A percentile compares a stretch with the other conserved stretches of the same genome.
Evolutionary conservation across 2,888 invertebrate genomes (phyloP).

Genomic region (Cylloceria caligata): DNA sequence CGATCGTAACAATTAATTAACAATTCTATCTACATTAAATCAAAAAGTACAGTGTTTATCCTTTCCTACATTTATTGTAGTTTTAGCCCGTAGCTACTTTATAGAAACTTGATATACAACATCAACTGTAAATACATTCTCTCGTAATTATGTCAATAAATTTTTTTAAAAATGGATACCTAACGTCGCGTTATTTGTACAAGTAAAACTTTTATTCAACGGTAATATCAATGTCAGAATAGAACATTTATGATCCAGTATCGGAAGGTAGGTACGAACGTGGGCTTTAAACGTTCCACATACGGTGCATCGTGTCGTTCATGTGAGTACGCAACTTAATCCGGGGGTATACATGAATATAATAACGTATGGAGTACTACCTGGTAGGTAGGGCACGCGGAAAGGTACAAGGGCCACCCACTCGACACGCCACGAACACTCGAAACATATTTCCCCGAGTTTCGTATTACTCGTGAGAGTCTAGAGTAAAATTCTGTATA

Average conservation of each 20-base stretch:
- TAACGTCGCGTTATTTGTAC: not conserved
- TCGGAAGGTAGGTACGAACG: not conserved
- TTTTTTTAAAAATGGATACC: not conserved
- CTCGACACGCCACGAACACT: slow-evolving; percentile 44
- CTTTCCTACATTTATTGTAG: too few relatives aligned
- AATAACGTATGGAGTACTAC: slow-evolving; percentile 42
- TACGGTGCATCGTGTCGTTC: not conserved
- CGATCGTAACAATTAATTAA: too few relatives aligned
- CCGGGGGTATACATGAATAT: slow-evolving; percentile 32
- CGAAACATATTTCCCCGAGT: slow-evolving; percentile 45
- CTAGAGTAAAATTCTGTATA: slow-evolving; percentile 25
- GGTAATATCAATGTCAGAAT: not conserved
- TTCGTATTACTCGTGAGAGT: slow-evolving; percentile 20
- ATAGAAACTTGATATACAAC: too few relatives aligned
- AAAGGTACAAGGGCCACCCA: slow-evolving; percentile 29
- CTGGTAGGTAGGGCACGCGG: slow-evolving; percentile 23
- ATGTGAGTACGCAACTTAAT: slow-evolving; percentile 43
- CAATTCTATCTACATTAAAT: too few relatives aligned
- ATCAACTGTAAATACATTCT: not conserved
- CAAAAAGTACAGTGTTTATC: too few relatives aligned
- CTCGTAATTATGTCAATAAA: not conserved
- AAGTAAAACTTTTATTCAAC: not conserved
- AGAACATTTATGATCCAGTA: slow-evolving; percentile 14
- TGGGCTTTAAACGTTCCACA: slow-evolving; percentile 22
- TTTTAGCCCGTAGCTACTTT: too few relatives aligned